Conservation (phyloP, 2,888 invertebrate genomes). For the Biston stratarius region DNA sequence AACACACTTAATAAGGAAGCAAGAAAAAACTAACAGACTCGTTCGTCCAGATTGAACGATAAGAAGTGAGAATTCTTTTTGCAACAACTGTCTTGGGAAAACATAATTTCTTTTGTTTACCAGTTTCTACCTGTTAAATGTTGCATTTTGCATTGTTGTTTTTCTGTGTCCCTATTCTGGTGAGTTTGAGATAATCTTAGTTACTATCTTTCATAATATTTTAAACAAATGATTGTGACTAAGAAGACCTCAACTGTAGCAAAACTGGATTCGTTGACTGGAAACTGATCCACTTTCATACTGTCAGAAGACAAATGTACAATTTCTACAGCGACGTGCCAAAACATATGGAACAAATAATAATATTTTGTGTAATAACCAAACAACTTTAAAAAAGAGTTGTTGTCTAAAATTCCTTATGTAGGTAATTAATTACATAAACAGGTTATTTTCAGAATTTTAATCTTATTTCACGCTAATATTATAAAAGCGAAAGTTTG, state of each 20-base stretch:
- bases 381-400: no score
- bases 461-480: no score
- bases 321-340: no score
- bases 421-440: no score
- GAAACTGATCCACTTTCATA: not conserved
- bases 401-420: no score
- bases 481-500: no score
- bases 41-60: conserved; percentile 52
- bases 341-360: no score
- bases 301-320: no score
- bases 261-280: not conserved
- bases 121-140: conserved; percentile 54
- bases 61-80: conserved; percentile 61
- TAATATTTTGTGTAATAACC: no score
- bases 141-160: conserved; percentile 57
- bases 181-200: not conserved
- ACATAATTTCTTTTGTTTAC: conserved; percentile 54
- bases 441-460: no score
- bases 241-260: not conserved
- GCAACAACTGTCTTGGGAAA: conserved; percentile 57
- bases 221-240: not conserved
- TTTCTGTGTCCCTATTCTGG: not conserved
- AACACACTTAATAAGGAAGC: conserved; percentile 57
- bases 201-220: not conserved
- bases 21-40: conserved; percentile 49